These are phyloP conservation scores for Drosophila anomelani DNA, from an alignment of 2,888 invertebrate species.

Conservation along the genomic window DNA sequence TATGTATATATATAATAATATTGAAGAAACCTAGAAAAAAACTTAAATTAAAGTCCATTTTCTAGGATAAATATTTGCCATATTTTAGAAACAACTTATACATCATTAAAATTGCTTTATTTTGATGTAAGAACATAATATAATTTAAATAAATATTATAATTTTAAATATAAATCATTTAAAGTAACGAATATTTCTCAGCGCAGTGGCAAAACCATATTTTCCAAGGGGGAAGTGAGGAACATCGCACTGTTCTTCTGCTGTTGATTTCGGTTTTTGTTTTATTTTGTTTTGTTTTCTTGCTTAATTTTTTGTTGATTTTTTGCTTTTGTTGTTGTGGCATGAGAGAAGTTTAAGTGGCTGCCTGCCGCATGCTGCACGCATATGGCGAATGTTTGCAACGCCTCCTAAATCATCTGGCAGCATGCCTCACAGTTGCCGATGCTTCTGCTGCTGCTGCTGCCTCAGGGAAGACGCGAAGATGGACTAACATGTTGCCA, in stretches of 20 bases:
- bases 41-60: background rate
- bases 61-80: background rate
- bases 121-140: background rate
- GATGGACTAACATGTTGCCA: conserved; percentile 58
- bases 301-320: conserved; percentile 2
- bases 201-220: background rate
- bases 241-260: conserved; percentile 38
- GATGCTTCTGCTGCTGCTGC: conserved; percentile 47
- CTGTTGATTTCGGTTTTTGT: conserved; percentile 36
- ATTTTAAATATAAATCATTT: background rate
- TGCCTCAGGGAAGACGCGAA: conserved; percentile 49
- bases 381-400: conserved; percentile 77
- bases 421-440: conserved; percentile 73
- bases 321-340: conserved; percentile 40
- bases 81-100: no score
- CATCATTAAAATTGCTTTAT: no score
- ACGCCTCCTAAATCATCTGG: conserved; percentile 78
- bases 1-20: background rate
- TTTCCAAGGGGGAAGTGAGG: conserved; percentile 25
- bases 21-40: background rate
- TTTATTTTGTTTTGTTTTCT: conserved; percentile 5
- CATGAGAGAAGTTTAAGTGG: conserved; percentile 71
- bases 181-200: background rate
- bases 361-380: conserved; percentile 71
- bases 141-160: background rate